phyloP scores from a whole-genome alignment of 2,888 invertebrate species.

The Myopa testacea region DNA sequence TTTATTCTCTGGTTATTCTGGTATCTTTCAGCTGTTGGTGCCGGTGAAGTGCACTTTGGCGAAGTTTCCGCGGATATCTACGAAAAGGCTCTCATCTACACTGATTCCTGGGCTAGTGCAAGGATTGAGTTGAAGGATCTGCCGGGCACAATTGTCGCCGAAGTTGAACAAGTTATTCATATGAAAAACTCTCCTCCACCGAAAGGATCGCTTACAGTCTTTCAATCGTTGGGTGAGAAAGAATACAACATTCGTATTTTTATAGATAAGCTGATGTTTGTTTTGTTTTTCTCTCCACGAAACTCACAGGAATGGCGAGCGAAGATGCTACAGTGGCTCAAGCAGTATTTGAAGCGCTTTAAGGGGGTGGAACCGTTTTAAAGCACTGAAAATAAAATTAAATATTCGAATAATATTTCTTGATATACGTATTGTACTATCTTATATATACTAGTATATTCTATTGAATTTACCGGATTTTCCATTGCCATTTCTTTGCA shows the following conservation, averaged over 20 bases:
- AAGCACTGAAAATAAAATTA: no score
- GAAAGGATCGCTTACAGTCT: slow-evolving; percentile 69
- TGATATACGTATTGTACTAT: no score
- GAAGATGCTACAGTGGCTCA: slow-evolving; percentile 74
- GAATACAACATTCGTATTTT: not conserved
- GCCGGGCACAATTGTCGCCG: slow-evolving; percentile 70
- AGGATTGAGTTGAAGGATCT: slow-evolving; percentile 70
- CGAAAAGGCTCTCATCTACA: slow-evolving; percentile 69
- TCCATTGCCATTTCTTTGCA: no score
- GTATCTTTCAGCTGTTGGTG: slow-evolving; percentile 72
- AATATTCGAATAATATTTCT: no score
- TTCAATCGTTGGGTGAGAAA: slow-evolving; percentile 73
- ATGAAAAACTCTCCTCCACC: slow-evolving; percentile 54
- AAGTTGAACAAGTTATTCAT: slow-evolving; percentile 72
- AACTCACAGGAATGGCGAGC: slow-evolving; percentile 71
- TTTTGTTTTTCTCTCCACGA: not conserved
- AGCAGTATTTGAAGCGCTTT: slow-evolving; percentile 66
- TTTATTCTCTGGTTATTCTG: not conserved
- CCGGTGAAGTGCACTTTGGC: slow-evolving; percentile 68
- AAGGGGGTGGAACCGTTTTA: not conserved
- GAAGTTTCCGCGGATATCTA: slow-evolving; percentile 72
- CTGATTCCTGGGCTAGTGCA: slow-evolving; percentile 71
- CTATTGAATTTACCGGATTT: no score
- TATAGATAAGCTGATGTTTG: not conserved
- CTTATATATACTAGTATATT: no score